phyloP scores from a whole-genome alignment of 2,888 invertebrate genomes.

The Pachymerium ferrugineum region DNA sequence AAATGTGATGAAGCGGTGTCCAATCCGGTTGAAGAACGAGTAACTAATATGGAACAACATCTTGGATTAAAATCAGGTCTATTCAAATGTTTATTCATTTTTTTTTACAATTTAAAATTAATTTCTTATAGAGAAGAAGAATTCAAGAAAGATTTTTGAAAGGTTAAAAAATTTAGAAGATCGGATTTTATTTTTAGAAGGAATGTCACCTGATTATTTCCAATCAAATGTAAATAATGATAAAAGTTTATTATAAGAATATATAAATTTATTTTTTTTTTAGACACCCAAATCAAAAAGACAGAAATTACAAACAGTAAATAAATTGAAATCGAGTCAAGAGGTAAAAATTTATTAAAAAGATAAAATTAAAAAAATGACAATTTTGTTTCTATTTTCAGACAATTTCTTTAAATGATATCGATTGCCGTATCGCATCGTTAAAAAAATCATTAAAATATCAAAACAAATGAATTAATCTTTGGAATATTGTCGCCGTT shows the following conservation, averaged over 20 bases:
- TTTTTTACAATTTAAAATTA: too few species aligned
- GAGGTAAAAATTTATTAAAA: too few species aligned
- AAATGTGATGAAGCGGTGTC: slow-evolving; percentile 33
- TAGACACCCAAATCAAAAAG: neutral
- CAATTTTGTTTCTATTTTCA: neutral
- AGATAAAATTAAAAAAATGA: too few species aligned
- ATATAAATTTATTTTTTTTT: neutral
- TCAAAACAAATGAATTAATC: neutral
- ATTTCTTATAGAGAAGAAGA: slow-evolving; percentile 26
- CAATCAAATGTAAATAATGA: neutral
- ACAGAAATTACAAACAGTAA: neutral
- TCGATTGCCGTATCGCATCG: neutral
- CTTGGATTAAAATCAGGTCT: slow-evolving; percentile 42
- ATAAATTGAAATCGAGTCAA: neutral
- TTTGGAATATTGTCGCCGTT: neutral
- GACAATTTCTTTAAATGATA: neutral
- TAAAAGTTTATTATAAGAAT: neutral
- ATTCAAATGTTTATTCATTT: too few species aligned
- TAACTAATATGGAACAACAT: slow-evolving; percentile 45
- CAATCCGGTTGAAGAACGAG: slow-evolving; percentile 44
- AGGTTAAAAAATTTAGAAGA: slow-evolving; percentile 44
- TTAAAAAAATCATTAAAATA: neutral
- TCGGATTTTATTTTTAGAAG: slow-evolving; percentile 45
- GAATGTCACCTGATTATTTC: slow-evolving; percentile 46
- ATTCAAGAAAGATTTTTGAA: slow-evolving; percentile 40